A percentile compares a stretch with the other conserved stretches of the same genome.
phyloP scores from a whole-genome alignment of 2,888 invertebrate genomes.

The Phaonia tiefii region DNA sequence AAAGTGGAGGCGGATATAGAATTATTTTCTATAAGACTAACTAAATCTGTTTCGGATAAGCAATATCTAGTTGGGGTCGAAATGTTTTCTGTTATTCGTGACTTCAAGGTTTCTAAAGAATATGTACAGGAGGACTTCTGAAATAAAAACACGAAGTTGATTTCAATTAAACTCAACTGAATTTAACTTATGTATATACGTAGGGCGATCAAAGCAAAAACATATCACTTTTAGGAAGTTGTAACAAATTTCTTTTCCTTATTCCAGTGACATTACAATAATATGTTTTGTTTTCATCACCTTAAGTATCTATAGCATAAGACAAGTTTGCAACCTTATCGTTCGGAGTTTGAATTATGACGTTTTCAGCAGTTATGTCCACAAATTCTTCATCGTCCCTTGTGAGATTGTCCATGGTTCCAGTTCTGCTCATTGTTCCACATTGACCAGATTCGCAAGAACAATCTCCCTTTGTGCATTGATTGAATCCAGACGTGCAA shows the following conservation, averaged over 20 bases:
- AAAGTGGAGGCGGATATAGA: conserved; percentile 4
- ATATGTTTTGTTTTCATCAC: too few species aligned
- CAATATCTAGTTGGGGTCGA: conserved; percentile 18
- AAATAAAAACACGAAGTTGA: conserved; percentile 22
- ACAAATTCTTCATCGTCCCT: conserved; percentile 4
- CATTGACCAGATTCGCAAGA: conserved; percentile 8
- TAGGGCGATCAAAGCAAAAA: too few species aligned
- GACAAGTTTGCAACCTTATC: not conserved
- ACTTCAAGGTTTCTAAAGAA: conserved; percentile 24
- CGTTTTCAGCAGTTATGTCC: not conserved
- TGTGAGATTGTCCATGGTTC: conserved; percentile 2
- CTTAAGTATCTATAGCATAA: too few species aligned
- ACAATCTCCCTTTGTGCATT: conserved; percentile 67
- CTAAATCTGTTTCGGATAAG: conserved; percentile 56
- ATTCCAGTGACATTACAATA: too few species aligned
- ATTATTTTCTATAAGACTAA: conserved; percentile 13
- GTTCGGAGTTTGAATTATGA: too few species aligned
- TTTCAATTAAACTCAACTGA: not conserved
- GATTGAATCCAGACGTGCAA: conserved; percentile 74
- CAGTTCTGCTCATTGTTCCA: not conserved
- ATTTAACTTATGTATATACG: not conserved
- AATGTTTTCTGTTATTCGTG: not conserved
- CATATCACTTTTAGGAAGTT: not conserved
- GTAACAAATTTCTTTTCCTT: too few species aligned
- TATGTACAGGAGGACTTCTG: conserved; percentile 43